These are phyloP conservation scores for Caenorhabditis sp. DNA, from an alignment of 2,888 invertebrate genomes.

Conservation along the genomic window DNA sequence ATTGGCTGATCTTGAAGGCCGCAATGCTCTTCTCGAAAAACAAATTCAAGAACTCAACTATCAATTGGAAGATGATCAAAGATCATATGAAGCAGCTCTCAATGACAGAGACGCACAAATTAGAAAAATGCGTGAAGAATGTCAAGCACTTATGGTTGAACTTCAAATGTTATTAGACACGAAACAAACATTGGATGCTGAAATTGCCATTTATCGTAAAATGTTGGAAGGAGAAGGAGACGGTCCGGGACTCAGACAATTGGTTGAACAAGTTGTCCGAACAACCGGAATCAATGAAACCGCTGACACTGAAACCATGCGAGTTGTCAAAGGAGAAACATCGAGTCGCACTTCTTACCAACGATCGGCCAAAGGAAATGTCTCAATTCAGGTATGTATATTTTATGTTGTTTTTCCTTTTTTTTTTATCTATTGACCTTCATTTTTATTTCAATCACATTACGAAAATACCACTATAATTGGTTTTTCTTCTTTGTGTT, in stretches of 20 bases:
- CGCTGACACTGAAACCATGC: conserved; percentile 59
- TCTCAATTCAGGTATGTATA: conserved; percentile 69
- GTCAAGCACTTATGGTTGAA: conserved; percentile 72
- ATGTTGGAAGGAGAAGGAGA: conserved; percentile 75
- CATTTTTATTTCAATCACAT: neutral
- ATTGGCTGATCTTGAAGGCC: conserved; percentile 73
- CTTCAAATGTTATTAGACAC: conserved; percentile 73
- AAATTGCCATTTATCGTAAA: conserved; percentile 75
- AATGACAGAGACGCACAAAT: conserved; percentile 71
- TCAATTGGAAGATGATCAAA: conserved; percentile 72
- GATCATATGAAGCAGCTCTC: conserved; percentile 72
- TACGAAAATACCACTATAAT: neutral
- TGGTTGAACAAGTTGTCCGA: conserved; percentile 70
- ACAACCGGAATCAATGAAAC: conserved; percentile 66
- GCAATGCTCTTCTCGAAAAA: conserved; percentile 73
- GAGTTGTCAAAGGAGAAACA: conserved; percentile 72
- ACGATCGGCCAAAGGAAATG: conserved; percentile 73
- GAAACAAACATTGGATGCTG: conserved; percentile 74
- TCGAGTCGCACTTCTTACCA: conserved; percentile 75
- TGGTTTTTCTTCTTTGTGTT: neutral
- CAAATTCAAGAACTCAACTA: conserved; percentile 73
- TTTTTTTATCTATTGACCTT: neutral
- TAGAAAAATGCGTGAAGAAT: conserved; percentile 71
- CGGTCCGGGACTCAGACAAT: conserved; percentile 70
- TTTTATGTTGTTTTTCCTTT: neutral